Evolutionary conservation across 2,797 vertebrate genomes (phyloP), one percentile per base, ranked within the genome.

Genomic region (Enteromius viviparus): DNA sequence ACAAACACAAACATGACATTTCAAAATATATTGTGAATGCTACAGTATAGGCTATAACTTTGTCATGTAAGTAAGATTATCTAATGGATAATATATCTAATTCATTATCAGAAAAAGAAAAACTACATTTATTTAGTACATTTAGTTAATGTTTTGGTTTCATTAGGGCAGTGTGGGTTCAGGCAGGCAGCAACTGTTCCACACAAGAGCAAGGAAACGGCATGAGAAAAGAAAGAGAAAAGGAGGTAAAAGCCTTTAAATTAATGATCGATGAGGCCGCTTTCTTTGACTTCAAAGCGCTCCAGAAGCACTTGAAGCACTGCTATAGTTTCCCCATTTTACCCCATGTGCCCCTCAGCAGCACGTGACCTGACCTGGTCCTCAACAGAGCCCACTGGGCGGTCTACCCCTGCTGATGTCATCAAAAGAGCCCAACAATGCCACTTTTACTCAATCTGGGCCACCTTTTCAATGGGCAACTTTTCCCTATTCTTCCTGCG

Each of bases 261-360:
- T 93, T 88, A 88, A 94, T 99, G 98, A 99, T 98, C 94, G 97
- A 99, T 98, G 98, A 97, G 96, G 94, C 93, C 76, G 86, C 92
- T 97, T 98, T 97, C 95, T 96, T 92, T 93, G 89, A 95, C 95
- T 96, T 97, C 96, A 97, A 97, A 97, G 92, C 89, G 78, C 82
- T 80, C 47, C 66, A 62, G 53, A 53, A 79, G 66, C 42, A 76
- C 75, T 85, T 78, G 82, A 82, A 80, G 78, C 71, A 34, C 65
- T 76, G 81, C 85, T 84, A 82, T 86, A 68, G 80, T 85, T 78
- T 37, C 60, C 81, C 60, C 47, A 82, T 91, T 84, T 86, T 85
- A 89, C 91, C 87, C 91, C 91, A 68, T 91, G 76, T 49, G 37
- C 64, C 78, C 81, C 86, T 85, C 89, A 58, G 85, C 92, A 94